Conservation (phyloP, 2,888 invertebrate genomes). For the Ischnura elegans region DNA sequence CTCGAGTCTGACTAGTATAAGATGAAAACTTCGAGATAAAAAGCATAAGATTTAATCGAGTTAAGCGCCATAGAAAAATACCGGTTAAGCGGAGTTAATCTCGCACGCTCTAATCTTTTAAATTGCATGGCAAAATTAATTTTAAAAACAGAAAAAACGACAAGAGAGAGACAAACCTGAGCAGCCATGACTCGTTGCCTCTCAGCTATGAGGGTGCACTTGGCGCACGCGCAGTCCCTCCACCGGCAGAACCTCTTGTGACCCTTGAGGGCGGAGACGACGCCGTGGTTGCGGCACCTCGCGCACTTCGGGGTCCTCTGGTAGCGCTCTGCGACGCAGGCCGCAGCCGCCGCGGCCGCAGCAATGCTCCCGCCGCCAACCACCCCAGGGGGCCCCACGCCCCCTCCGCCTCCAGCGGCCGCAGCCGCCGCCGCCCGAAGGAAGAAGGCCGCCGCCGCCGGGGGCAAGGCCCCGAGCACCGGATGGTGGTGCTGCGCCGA, state of each 20-base stretch:
- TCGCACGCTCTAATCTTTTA: too few species aligned
- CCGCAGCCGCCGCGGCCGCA: slow-evolving; percentile 73
- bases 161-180: slow-evolving; percentile 82
- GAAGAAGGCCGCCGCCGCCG: slow-evolving; percentile 78
- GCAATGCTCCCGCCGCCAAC: slow-evolving; percentile 44
- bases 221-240: slow-evolving; percentile 98
- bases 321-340: slow-evolving; percentile 88
- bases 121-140: neutral
- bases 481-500: slow-evolving; percentile 83
- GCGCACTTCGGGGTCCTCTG: slow-evolving; percentile 99
- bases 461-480: slow-evolving; percentile 89
- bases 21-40: too few species aligned
- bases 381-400: slow-evolving; percentile 47
- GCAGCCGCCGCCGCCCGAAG: slow-evolving; percentile 47
- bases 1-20: too few species aligned
- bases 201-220: slow-evolving; percentile 98
- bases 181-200: slow-evolving; percentile 99
- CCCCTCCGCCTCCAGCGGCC: slow-evolving; percentile 50
- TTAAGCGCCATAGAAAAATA: too few species aligned
- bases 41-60: neutral
- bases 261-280: slow-evolving; percentile 96
- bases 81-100: too few species aligned
- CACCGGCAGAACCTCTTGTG: slow-evolving; percentile 98
- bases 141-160: neutral
- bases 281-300: slow-evolving; percentile 97